Evolutionary conservation across 2,888 invertebrate species (phyloP).

Genomic region (Neocrepidodera transversa): DNA sequence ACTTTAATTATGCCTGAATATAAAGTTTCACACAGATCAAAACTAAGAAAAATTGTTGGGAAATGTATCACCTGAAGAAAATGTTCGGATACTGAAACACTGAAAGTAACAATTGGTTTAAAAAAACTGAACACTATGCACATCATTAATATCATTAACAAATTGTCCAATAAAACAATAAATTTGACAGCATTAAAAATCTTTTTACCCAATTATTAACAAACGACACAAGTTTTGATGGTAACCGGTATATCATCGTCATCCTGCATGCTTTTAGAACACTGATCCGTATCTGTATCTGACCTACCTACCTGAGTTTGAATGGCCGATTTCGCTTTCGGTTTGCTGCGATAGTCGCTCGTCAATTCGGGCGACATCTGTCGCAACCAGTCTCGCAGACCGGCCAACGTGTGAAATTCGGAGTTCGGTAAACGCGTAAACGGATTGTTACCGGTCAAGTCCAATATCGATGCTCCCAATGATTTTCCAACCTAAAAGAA

Average conservation of each 20-base stretch:
- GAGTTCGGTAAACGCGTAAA: conserved; percentile 82
- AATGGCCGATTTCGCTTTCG: conserved; percentile 27
- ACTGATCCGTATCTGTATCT: conserved; percentile 53
- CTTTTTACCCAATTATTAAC: conserved; percentile 32
- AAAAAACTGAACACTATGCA: too few species aligned
- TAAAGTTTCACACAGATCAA: too few species aligned
- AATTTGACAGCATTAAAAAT: too few species aligned
- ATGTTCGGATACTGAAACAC: too few species aligned
- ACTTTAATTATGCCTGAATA: too few species aligned
- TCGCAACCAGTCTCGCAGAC: conserved; percentile 71
- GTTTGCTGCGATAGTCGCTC: conserved; percentile 40
- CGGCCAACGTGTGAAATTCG: conserved; percentile 75
- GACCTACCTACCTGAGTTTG: conserved; percentile 38
- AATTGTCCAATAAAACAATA: too few species aligned
- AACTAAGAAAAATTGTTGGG: too few species aligned
- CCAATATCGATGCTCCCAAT: conserved; percentile 82
- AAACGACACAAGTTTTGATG: conserved; percentile 43
- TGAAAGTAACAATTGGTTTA: too few species aligned
- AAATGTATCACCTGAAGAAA: too few species aligned
- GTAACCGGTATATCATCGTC: conserved; percentile 40
- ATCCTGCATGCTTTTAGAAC: conserved; percentile 26
- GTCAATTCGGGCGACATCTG: conserved; percentile 46
- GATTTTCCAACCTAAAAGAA: conserved; percentile 75
- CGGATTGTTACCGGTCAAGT: conserved; percentile 82
- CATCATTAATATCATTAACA: too few species aligned